Percentiles rank a stretch among this genome's conserved stretches.
Conservation (phyloP, 1,140 invertebrate species). For the Drosophila gunungcola region DNA sequence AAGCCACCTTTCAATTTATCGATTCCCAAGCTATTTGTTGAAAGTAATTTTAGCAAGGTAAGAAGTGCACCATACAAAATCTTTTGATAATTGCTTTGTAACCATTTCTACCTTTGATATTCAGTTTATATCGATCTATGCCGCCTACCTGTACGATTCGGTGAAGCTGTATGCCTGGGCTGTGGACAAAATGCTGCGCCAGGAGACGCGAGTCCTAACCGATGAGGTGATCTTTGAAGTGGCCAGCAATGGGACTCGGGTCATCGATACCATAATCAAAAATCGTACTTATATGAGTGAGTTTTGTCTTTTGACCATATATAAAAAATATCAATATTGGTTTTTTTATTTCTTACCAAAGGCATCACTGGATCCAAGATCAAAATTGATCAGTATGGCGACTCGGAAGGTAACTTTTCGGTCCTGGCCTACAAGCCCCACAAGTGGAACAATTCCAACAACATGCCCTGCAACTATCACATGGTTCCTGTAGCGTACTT, state of each 20-base stretch:
- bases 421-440: conserved; percentile 91
- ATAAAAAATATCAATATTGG: neutral
- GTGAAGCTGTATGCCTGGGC: conserved; percentile 96
- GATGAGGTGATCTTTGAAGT: conserved; percentile 89
- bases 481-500: conserved; percentile 94
- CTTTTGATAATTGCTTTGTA: neutral
- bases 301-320: conserved; percentile 57
- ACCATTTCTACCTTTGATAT: conserved; percentile 47
- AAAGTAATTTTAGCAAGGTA: conserved; percentile 87
- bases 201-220: conserved; percentile 87
- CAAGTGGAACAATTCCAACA: conserved; percentile 85
- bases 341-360: conserved; percentile 79
- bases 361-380: conserved; percentile 97
- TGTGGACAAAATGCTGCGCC: conserved; percentile 89
- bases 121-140: conserved; percentile 95
- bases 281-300: conserved; percentile 92
- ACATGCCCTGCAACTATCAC: conserved; percentile 89
- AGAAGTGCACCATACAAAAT: conserved; percentile 46
- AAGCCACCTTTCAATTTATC: conserved; percentile 85
- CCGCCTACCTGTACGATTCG: conserved; percentile 98
- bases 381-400: conserved; percentile 95
- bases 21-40: conserved; percentile 84
- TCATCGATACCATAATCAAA: conserved; percentile 92
- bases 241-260: conserved; percentile 90
- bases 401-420: conserved; percentile 98